These are phyloP conservation scores for Aphelenchoides besseyi DNA, from an alignment of 1,140 invertebrate species.

Conservation along the genomic window DNA sequence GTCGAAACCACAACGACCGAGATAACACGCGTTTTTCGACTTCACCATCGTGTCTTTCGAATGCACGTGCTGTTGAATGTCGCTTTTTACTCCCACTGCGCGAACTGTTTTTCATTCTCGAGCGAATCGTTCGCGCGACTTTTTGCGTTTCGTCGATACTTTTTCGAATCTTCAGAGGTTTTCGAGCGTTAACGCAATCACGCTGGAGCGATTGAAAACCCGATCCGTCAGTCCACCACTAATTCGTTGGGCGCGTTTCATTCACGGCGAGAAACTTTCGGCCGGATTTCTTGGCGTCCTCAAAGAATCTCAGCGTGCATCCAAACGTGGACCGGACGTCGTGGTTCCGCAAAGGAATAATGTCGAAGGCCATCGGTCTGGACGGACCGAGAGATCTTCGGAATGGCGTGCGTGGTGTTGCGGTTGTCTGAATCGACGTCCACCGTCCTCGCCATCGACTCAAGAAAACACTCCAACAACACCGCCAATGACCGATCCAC, in stretches of 20 bases:
- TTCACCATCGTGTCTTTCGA: neutral
- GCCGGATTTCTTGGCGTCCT: neutral
- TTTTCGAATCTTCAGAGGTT: neutral
- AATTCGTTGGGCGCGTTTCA: neutral
- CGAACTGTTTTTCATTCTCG: neutral
- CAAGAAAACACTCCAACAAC: neutral
- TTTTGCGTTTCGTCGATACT: neutral
- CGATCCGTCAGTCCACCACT: neutral
- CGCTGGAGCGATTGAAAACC: neutral
- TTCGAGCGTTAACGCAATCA: neutral
- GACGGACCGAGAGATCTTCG: too few species aligned
- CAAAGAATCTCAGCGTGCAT: neutral
- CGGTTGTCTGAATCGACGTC: neutral
- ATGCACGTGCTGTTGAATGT: neutral
- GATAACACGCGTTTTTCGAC: slow-evolving; percentile 1
- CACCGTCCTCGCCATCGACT: neutral
- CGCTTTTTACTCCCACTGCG: too few species aligned
- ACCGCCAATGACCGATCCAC: neutral
- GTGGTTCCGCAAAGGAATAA: neutral
- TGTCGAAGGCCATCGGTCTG: neutral
- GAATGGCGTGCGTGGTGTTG: neutral
- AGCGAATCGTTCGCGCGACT: slow-evolving; percentile 1
- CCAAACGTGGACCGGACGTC: neutral
- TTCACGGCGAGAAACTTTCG: neutral
- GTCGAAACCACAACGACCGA: too few species aligned